phyloP scores from a whole-genome alignment of 2,113 vertebrate genomes.

The Mellivora capensis region DNA sequence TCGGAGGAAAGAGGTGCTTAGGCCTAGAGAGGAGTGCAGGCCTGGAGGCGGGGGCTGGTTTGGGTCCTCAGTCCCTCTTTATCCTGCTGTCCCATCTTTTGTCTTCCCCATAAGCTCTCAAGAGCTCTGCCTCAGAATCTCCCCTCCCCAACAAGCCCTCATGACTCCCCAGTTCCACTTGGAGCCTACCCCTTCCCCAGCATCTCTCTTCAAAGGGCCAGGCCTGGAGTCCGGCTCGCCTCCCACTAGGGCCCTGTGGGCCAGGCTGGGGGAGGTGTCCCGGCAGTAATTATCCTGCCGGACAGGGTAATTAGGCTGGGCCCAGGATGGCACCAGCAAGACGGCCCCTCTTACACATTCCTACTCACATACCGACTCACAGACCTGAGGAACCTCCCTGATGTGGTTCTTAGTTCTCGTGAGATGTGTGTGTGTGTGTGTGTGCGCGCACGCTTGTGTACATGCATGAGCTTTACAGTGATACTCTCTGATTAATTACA shows the following conservation, averaged over 20 bases:
- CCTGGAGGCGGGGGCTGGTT: neutral
- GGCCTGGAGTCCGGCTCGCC: neutral
- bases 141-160: neutral
- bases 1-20: neutral
- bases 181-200: neutral
- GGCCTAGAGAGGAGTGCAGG: neutral
- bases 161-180: neutral
- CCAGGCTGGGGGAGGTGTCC: slow-evolving; percentile 64
- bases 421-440: neutral
- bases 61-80: neutral
- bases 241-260: neutral
- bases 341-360: slow-evolving; percentile 50
- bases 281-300: slow-evolving; percentile 68
- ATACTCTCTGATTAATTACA: neutral
- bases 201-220: neutral
- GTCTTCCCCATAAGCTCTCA: neutral
- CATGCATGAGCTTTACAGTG: neutral
- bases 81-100: neutral
- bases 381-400: neutral
- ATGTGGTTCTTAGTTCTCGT: neutral
- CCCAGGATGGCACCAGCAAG: slow-evolving; percentile 64
- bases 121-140: neutral
- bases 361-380: neutral
- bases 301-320: slow-evolving; percentile 71
- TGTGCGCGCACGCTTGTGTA: too few species aligned